A percentile compares a stretch with the other conserved stretches of the same genome.
These are phyloP conservation scores for Anthoscopus minutus DNA, from an alignment of 2,113 vertebrate genomes.

Conservation along the genomic window DNA sequence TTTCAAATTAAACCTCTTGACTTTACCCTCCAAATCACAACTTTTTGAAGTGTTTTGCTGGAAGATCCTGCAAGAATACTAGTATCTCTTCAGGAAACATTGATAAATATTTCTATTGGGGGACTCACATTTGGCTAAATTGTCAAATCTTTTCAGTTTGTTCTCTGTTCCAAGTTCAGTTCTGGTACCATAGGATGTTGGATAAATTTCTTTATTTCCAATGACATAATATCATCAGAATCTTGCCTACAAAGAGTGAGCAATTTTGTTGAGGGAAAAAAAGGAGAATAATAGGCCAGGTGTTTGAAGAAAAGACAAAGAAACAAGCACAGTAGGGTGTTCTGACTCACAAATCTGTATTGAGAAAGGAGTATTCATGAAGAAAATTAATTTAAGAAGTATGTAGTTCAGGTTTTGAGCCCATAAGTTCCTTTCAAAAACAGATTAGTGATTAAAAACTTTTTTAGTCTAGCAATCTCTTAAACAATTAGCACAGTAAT, in stretches of 20 bases:
- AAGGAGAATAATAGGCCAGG: slow-evolving; percentile 63
- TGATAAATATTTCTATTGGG: not conserved
- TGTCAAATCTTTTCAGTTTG: not conserved
- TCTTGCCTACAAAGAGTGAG: slow-evolving; percentile 39
- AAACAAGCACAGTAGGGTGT: slow-evolving; percentile 58
- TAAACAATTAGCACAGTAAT: slow-evolving; percentile 74
- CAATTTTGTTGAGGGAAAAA: not conserved
- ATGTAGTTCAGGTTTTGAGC: slow-evolving; percentile 66
- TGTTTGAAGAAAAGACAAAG: slow-evolving; percentile 69
- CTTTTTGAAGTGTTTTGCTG: not conserved
- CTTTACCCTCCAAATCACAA: not conserved
- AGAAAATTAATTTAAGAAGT: slow-evolving; percentile 78
- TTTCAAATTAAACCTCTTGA: not conserved
- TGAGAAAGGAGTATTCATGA: slow-evolving; percentile 71
- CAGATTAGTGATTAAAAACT: slow-evolving; percentile 73
- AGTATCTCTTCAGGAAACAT: not conserved
- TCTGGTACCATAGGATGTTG: not conserved
- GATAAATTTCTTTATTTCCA: slow-evolving; percentile 29
- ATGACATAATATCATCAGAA: slow-evolving; percentile 53
- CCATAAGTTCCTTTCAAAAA: slow-evolving; percentile 70
- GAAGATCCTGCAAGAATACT: not conserved
- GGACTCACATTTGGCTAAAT: not conserved
- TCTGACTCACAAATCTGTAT: slow-evolving; percentile 62
- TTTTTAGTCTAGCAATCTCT: slow-evolving; percentile 70
- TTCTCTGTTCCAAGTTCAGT: not conserved